Evolutionary conservation across 2,888 invertebrate genomes (phyloP).

Genomic region (Galeruca laticollis): DNA sequence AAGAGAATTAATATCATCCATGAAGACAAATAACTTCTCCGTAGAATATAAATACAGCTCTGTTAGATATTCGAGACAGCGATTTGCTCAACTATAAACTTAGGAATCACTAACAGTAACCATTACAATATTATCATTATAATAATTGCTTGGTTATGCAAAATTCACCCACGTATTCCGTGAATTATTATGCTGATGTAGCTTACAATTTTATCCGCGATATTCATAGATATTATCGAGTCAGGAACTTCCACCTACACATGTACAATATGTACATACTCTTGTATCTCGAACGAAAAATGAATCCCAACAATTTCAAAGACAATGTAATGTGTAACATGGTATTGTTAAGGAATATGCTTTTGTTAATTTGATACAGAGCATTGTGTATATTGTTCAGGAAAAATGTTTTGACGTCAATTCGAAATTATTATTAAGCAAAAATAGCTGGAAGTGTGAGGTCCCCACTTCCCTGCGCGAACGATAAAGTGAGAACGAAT

Average conservation of each 20-base stretch:
- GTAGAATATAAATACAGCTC: too few relatives aligned
- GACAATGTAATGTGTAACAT: neutral
- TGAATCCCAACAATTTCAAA: neutral
- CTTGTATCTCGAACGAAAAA: neutral
- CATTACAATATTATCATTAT: constrained; percentile 2
- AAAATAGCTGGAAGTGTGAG: too few relatives aligned
- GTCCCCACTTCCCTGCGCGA: too few relatives aligned
- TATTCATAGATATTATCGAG: neutral
- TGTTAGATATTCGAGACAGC: neutral
- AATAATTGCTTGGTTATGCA: constrained; percentile 16
- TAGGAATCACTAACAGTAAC: neutral
- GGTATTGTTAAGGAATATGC: too few relatives aligned
- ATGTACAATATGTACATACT: neutral
- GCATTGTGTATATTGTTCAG: too few relatives aligned
- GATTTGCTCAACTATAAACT: neutral
- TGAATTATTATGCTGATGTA: neutral
- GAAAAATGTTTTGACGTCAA: too few relatives aligned
- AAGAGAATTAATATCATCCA: too few relatives aligned
- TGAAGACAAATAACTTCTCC: too few relatives aligned
- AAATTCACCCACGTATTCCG: constrained; percentile 6
- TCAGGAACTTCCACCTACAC: constrained; percentile 12
- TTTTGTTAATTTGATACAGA: too few relatives aligned
- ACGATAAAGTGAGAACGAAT: too few relatives aligned
- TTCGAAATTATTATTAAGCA: too few relatives aligned
- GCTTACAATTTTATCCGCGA: neutral